Evolutionary conservation across 2,888 invertebrate species (phyloP).

Genomic region (Pristionchus mayeri): DNA sequence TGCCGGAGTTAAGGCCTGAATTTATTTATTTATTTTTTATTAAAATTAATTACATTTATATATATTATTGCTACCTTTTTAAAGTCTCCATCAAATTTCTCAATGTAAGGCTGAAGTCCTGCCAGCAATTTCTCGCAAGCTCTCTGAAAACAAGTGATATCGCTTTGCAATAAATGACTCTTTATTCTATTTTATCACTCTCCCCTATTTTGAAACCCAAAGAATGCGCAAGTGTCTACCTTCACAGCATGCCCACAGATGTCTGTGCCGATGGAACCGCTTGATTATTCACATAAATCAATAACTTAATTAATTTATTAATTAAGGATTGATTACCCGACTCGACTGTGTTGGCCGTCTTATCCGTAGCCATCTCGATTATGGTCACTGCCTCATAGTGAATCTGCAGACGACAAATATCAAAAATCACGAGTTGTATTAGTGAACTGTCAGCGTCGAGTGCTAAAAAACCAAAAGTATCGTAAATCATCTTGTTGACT

Average conservation of each 20-base stretch:
- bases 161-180: too few species aligned
- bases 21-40: background rate
- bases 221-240: conserved; percentile 45
- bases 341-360: conserved; percentile 86
- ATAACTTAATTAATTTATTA: background rate
- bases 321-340: conserved; percentile 80
- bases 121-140: conserved; percentile 86
- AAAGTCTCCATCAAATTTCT: conserved; percentile 55
- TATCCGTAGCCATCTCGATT: conserved; percentile 64
- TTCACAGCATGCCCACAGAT: conserved; percentile 90
- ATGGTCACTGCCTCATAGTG: conserved; percentile 61
- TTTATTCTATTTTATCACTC: background rate
- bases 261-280: conserved; percentile 90
- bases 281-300: conserved; percentile 75
- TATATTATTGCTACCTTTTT: conserved; percentile 2
- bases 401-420: conserved; percentile 50
- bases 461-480: background rate
- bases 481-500: background rate
- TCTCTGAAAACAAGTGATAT: conserved; percentile 33
- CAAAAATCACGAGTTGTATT: background rate
- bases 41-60: background rate
- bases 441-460: background rate
- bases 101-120: conserved; percentile 83
- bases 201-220: too few species aligned
- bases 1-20: conserved; percentile 54